Conservation (phyloP, 1,140 invertebrate genomes). For the Calosoma granatense region DNA sequence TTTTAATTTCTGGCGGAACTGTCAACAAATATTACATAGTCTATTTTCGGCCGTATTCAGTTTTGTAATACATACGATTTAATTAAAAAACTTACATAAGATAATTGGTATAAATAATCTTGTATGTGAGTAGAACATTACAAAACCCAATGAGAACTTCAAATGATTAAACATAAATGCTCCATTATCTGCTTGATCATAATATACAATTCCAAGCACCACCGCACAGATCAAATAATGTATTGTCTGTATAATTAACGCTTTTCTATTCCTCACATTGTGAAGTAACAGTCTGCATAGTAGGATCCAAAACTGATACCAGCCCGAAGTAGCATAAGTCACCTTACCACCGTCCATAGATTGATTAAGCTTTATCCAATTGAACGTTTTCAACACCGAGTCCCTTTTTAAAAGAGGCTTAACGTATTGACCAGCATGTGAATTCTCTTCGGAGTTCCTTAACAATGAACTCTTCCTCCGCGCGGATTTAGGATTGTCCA, state of each 20-base stretch:
- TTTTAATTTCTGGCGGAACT: slow-evolving; percentile 71
- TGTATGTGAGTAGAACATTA: slow-evolving; percentile 53
- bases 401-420: too few species aligned
- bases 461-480: too few species aligned
- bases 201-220: slow-evolving; percentile 46
- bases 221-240: slow-evolving; percentile 48
- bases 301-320: slow-evolving; percentile 31
- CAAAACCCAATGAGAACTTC: slow-evolving; percentile 51
- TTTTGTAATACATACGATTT: neutral
- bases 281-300: slow-evolving; percentile 31
- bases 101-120: slow-evolving; percentile 54
- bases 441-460: too few species aligned
- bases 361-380: neutral
- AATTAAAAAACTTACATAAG: slow-evolving; percentile 39
- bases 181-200: slow-evolving; percentile 48
- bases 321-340: slow-evolving; percentile 12
- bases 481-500: too few species aligned
- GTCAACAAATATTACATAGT: slow-evolving; percentile 12
- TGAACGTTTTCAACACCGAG: neutral
- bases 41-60: neutral
- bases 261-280: slow-evolving; percentile 33
- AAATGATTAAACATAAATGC: slow-evolving; percentile 53
- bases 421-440: too few species aligned
- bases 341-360: neutral
- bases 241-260: slow-evolving; percentile 45